Evolutionary conservation across 2,888 invertebrate genomes (phyloP).

Genomic region (Halictus quadricinctus): DNA sequence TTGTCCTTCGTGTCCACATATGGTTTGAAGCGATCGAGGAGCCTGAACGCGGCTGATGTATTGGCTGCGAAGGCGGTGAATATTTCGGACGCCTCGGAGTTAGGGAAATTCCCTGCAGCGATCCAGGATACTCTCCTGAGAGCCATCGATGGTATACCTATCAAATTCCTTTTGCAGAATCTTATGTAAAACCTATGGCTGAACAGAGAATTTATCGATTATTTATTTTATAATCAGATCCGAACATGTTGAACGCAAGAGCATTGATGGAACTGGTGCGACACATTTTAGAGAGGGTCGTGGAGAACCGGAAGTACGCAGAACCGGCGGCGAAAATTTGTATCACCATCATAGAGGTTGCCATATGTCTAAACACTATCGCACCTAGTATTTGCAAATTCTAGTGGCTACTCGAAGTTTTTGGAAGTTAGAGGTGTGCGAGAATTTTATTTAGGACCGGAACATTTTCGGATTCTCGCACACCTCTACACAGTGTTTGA

Average conservation of each 20-base stretch:
- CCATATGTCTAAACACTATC: background rate
- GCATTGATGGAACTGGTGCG: slow-evolving; percentile 93
- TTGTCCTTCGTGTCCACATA: slow-evolving; percentile 79
- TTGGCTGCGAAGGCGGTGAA: slow-evolving; percentile 85
- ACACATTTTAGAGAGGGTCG: slow-evolving; percentile 90
- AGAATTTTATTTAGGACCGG: background rate
- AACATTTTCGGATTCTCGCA: background rate
- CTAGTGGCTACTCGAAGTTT: background rate
- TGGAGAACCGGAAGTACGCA: slow-evolving; percentile 91
- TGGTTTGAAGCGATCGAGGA: slow-evolving; percentile 91
- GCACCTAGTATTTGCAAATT: background rate
- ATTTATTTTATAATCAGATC: slow-evolving; percentile 84
- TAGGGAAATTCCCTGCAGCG: slow-evolving; percentile 89
- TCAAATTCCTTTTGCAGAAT: background rate
- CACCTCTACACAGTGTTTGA: background rate
- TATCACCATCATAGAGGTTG: slow-evolving; percentile 90
- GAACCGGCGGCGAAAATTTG: slow-evolving; percentile 93
- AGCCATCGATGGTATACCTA: slow-evolving; percentile 86
- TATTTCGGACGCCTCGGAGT: slow-evolving; percentile 87
- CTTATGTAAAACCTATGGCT: background rate
- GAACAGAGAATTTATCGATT: background rate
- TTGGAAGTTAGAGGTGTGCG: background rate
- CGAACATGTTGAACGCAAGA: slow-evolving; percentile 89
- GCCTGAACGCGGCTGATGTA: slow-evolving; percentile 90
- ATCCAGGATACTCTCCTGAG: slow-evolving; percentile 89